Evolutionary conservation across 1,140 invertebrate genomes (phyloP), one percentile per base, ranked within the genome.

Genomic region (Calliphora vicina): DNA sequence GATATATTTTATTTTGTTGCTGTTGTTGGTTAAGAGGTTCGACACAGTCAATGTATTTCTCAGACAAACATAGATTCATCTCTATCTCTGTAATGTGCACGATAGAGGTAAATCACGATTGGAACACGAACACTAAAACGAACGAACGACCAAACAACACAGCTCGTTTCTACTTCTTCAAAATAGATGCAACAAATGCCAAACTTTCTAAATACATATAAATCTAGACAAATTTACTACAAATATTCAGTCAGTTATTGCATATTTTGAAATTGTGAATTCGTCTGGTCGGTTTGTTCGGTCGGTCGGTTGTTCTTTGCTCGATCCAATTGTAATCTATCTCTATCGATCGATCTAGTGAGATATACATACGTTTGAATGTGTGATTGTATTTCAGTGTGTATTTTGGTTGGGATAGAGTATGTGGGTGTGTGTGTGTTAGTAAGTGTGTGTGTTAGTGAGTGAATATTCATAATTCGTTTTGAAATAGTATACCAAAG

Each of bases 401-500:
- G 35, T 35, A 10, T 2, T 35, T 35, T 8, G 10, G 35, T 35
- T 35, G 35, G 35, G 35, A 10, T 13, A 50, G 42, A 17, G 45
- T 50, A 13, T n/a, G 45, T 50, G 43, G 10, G 43, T 45, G 10
- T 13, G 1, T 50, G 45, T 17, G 45, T 50, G 45, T 50, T 15
- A 15, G 45, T 50, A 50, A 12, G 45, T 50, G 45, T 13, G 12
- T 50, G 45, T 50, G 45, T 50, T 13, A 50, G 45, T 3, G 61
- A 25, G 61, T 67, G 61, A 23, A 23, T 67, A 82, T 73, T 78
- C 50, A 78, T 57, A 50, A 20, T 67, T n/a, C 10, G n/a, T 20
- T 67, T 67, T 67, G 12, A 57, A 67, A 67, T 67, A 67, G 61
- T 67, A 78, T 72, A 72, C 42, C 78, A 81, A 45, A 43, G 87